Conservation (phyloP, 2,888 invertebrate species). For the Mythimna albipuncta region DNA sequence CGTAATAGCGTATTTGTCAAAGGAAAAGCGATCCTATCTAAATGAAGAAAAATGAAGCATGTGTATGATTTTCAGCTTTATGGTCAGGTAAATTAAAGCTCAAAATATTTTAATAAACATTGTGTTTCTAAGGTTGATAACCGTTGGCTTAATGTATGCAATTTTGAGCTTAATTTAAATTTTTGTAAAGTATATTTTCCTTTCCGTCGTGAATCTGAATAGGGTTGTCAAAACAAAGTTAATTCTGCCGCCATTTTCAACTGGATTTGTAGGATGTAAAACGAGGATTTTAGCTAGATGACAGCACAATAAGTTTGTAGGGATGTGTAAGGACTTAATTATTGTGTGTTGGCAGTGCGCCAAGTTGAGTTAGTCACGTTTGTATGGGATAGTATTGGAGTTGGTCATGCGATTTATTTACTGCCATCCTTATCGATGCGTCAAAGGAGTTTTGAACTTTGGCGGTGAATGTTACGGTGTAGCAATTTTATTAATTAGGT, state of each 20-base stretch:
- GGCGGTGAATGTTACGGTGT: neutral
- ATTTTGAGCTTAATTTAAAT: constrained; percentile 3
- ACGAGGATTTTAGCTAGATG: constrained; percentile 35
- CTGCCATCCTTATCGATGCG: constrained; percentile 26
- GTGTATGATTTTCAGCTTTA: constrained; percentile 37
- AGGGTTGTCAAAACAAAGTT: constrained; percentile 50
- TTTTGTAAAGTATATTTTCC: accelerated
- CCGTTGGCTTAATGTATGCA: neutral
- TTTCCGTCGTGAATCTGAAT: neutral
- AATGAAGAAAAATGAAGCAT: constrained; percentile 3
- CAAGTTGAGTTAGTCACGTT: constrained; percentile 57
- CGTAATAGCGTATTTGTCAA: constrained; percentile 19
- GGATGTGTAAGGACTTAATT: constrained; percentile 49
- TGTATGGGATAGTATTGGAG: constrained; percentile 43
- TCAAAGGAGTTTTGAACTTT: constrained; percentile 33
- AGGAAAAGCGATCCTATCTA: constrained; percentile 10
- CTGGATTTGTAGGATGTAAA: constrained; percentile 25
- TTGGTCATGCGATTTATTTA: constrained; percentile 55
- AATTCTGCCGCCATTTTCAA: constrained; percentile 15
- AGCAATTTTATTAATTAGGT: neutral
- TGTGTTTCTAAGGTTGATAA: neutral
- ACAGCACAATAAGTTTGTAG: constrained; percentile 50
- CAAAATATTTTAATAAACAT: constrained; percentile 3
- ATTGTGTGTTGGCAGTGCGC: constrained; percentile 49
- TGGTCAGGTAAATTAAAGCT: neutral